phyloP scores from a whole-genome alignment of 2,797 vertebrate genomes.

The Crax fasciolata region DNA sequence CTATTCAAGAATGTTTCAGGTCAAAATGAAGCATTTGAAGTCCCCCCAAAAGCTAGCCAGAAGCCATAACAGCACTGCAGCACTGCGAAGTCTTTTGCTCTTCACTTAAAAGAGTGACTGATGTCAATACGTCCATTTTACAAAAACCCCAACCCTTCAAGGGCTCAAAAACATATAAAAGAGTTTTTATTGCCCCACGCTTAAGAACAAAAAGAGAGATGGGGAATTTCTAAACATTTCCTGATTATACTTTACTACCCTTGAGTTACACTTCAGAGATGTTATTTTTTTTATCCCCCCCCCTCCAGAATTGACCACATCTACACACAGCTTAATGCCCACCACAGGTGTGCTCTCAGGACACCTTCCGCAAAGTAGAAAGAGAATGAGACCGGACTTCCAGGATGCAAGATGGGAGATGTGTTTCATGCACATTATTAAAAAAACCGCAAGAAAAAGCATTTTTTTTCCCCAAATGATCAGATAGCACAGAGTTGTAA shows the following conservation, averaged over 20 bases:
- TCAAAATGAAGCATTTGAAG: constrained; percentile 41
- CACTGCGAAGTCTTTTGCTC: neutral
- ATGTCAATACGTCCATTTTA: constrained; percentile 35
- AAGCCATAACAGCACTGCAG: constrained; percentile 35
- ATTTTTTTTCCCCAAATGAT: neutral
- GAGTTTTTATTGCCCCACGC: neutral
- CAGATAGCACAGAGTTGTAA: neutral
- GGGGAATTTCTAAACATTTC: neutral
- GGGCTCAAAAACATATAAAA: constrained; percentile 31
- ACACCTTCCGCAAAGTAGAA: neutral
- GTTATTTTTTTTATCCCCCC: neutral
- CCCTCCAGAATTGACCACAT: neutral
- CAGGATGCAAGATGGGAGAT: neutral
- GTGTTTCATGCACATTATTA: neutral
- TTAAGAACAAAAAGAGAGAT: neutral
- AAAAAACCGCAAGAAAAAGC: neutral
- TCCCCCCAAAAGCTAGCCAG: constrained; percentile 35
- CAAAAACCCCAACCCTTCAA: constrained; percentile 42
- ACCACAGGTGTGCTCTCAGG: neutral
- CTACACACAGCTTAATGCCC: neutral
- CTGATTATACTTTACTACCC: constrained; percentile 30
- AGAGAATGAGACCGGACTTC: neutral
- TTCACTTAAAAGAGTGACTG: constrained; percentile 7
- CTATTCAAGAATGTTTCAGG: constrained; percentile 26
- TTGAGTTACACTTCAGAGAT: neutral